Conservation (phyloP, 2,888 invertebrate genomes). For the Gnatocerus cornutus region DNA sequence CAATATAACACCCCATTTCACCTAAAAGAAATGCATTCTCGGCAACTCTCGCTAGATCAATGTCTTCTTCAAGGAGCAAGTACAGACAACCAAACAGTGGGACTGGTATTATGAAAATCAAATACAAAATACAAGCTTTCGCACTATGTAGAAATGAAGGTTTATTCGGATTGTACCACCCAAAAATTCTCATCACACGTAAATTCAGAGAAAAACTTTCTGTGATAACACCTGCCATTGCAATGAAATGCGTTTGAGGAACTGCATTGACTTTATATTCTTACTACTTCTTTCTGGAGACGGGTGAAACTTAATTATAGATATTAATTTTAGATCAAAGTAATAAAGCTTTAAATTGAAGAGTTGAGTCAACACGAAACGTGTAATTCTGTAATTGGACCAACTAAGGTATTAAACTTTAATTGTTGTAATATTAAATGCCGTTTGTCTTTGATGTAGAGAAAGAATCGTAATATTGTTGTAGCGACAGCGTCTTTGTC, state of each 20-base stretch:
- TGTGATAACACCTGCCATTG: constrained; percentile 16
- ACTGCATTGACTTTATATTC: not conserved
- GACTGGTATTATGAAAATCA: constrained; percentile 13
- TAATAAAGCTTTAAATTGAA: not conserved
- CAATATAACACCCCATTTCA: constrained; percentile 14
- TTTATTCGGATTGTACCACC: not conserved
- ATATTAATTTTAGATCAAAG: constrained; percentile 36
- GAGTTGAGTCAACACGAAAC: constrained; percentile 1
- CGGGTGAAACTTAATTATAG: not conserved
- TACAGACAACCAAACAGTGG: constrained; percentile 1
- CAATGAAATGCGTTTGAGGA: not conserved
- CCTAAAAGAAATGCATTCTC: constrained; percentile 8
- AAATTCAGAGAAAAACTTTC: constrained; percentile 14
- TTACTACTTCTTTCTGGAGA: not conserved
- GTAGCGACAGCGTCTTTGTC: too few species aligned
- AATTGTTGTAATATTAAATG: constrained; percentile 2
- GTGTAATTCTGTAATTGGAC: not conserved
- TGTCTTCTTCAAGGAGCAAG: not conserved
- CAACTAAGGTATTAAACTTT: not conserved
- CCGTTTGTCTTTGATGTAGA: not conserved
- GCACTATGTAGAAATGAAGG: not conserved
- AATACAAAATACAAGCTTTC: constrained; percentile 10
- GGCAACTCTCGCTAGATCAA: not conserved
- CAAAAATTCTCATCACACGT: constrained; percentile 1
- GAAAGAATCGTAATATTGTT: not conserved